Conservation (phyloP, 2,113 vertebrate species). For the Poeciliopsis occidentalis region DNA sequence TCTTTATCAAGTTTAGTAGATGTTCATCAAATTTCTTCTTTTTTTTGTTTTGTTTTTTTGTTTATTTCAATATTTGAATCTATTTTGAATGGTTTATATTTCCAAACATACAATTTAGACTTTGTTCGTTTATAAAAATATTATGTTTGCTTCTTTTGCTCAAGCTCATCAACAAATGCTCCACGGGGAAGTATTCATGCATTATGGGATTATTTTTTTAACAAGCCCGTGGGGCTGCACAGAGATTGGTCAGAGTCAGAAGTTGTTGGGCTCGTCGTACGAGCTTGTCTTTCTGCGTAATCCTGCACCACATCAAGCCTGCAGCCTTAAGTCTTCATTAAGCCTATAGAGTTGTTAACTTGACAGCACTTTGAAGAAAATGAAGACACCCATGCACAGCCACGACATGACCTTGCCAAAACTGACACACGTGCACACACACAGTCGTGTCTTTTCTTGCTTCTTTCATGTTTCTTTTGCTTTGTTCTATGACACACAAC, state of each 20-base stretch:
- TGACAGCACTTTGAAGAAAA: constrained; percentile 65
- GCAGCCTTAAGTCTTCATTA: constrained; percentile 36
- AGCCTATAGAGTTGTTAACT: constrained; percentile 50
- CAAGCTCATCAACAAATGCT: background rate
- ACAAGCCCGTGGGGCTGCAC: constrained; percentile 16
- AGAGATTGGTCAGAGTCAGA: constrained; percentile 39
- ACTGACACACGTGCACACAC: constrained; percentile 17
- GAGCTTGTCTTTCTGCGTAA: constrained; percentile 46
- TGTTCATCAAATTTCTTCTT: background rate
- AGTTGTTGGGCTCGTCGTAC: constrained; percentile 24
- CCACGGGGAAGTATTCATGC: constrained; percentile 2
- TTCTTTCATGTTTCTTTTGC: constrained; percentile 22
- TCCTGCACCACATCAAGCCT: constrained; percentile 29
- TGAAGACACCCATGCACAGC: constrained; percentile 35
- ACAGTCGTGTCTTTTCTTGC: constrained; percentile 10
- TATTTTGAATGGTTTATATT: background rate
- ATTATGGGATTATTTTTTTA: constrained; percentile 18
- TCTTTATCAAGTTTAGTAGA: background rate
- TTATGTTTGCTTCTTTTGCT: background rate
- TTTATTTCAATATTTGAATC: background rate
- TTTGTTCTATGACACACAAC: constrained; percentile 53
- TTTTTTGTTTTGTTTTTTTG: background rate
- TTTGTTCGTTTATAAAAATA: background rate
- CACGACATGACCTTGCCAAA: constrained; percentile 44
- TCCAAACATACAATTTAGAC: background rate